Evolutionary conservation across 2,113 vertebrate species (phyloP), one percentile per base, ranked within the genome.

Genomic region (Hypomesus transpacificus): DNA sequence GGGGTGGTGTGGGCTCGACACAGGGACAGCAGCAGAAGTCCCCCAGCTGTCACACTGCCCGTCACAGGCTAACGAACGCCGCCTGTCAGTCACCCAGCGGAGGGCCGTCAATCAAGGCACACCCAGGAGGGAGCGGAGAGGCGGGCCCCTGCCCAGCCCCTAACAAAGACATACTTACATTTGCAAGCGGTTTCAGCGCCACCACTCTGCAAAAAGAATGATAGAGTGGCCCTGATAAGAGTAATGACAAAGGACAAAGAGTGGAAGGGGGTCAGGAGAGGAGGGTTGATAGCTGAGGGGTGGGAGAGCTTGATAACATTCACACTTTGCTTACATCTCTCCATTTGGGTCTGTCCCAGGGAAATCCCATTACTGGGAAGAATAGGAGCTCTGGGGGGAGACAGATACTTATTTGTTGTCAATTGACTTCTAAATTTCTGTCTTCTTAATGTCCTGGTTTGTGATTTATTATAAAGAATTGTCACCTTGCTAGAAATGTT

Each of bases 211-310:
- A 69, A 82, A 86, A 84, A 88, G 87, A 92, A 88, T 90, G 91
- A 92, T 89, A 85, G 87, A 92, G 89, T 91, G 86, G 80, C n/a
- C 53, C 88, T 90, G 92, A 92, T 92, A 92, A 92, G 85, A 84
- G 82, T 71, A 75, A 87, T 86, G 88, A 90, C 88, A 88, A 90
- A 88, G 81, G 80, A 87, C 85, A 86, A 86, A 86, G 88, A 82
- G 80, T 80, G 81, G 82, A 70, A 52, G 69, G 11, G 31, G 61
- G 64, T 68, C 56, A 28, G 63, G 11, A 21, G 60, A 69, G 78
- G 80, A 82, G 87, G 68, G 51, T 68, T 82, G 80, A 87, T 84
- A 85, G 87, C 75, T 51, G 72, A 79, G 86, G 85, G 89, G 89
- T 90, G 91, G 88, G 85, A 88, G 64, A 75, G 80, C 82, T 84